These are phyloP conservation scores for Notarius lentiginosus DNA, from an alignment of 2,113 vertebrate genomes.

Conservation along the genomic window DNA sequence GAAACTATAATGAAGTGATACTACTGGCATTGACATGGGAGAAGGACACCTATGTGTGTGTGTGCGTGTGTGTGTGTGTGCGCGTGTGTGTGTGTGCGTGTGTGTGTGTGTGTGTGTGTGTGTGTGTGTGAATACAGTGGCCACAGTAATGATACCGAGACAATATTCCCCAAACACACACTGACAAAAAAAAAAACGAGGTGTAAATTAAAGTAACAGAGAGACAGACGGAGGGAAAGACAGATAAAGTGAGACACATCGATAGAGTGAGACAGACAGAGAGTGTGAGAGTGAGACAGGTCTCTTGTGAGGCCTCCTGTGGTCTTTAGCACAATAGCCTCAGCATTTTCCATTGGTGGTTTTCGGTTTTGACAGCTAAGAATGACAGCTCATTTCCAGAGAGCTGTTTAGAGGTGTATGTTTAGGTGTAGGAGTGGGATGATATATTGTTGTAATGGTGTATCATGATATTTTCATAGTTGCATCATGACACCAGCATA, in stretches of 20 bases:
- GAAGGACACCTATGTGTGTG: conserved; percentile 36
- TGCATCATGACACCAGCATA: no score
- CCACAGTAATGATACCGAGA: conserved; percentile 22
- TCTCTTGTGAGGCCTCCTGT: conserved; percentile 1
- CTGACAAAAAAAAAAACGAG: conserved; percentile 28
- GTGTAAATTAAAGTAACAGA: conserved; percentile 47
- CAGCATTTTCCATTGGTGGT: conserved; percentile 2
- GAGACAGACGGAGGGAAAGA: conserved; percentile 4
- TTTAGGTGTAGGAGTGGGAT: no score
- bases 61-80: conserved; percentile 37
- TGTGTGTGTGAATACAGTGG: conserved; percentile 19
- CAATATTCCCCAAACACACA: conserved; percentile 33
- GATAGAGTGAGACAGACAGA: not conserved
- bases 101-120: conserved; percentile 39
- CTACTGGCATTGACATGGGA: conserved; percentile 39
- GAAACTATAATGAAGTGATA: conserved; percentile 51
- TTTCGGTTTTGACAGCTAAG: conserved; percentile 21
- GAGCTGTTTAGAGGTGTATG: not conserved
- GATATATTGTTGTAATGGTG: no score
- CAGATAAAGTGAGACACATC: not conserved
- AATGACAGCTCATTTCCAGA: conserved; percentile 32
- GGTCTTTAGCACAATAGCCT: not conserved
- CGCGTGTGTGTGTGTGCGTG: conserved; percentile 38
- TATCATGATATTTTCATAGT: no score
- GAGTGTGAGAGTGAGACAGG: not conserved